Percentiles rank a stretch among this genome's conserved stretches.
Conservation (phyloP, 2,888 invertebrate genomes). For the Hedychridium roseum region DNA sequence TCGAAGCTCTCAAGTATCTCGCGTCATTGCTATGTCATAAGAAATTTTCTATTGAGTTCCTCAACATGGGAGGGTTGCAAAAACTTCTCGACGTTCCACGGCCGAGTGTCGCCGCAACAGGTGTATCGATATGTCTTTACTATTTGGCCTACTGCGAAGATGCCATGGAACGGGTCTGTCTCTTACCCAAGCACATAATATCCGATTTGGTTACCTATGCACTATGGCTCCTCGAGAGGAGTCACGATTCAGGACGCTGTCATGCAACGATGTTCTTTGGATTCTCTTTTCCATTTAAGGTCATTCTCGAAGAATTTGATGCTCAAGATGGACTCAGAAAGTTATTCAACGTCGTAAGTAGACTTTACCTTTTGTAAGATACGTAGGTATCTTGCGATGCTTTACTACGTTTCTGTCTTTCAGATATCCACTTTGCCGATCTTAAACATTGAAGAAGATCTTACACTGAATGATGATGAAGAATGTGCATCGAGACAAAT, state of each 20-base stretch:
- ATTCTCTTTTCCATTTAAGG: constrained; percentile 90
- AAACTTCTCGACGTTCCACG: constrained; percentile 88
- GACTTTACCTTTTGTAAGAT: constrained; percentile 30
- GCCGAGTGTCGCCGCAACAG: constrained; percentile 95
- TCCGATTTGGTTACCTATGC: constrained; percentile 87
- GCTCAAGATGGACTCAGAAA: constrained; percentile 91
- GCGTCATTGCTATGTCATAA: constrained; percentile 96
- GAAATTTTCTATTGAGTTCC: constrained; percentile 96
- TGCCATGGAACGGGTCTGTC: constrained; percentile 95
- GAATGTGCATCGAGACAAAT: constrained; percentile 90
- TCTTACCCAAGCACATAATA: constrained; percentile 80
- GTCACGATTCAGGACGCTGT: constrained; percentile 96
- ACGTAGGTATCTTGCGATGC: too few species aligned
- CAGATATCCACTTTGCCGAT: constrained; percentile 88
- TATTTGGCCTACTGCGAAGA: constrained; percentile 97
- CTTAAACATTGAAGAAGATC: constrained; percentile 72
- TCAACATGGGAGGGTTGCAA: constrained; percentile 86
- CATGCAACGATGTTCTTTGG: constrained; percentile 99
- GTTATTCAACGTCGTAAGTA: constrained; percentile 87
- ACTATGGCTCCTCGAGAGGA: constrained; percentile 94
- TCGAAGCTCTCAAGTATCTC: constrained; percentile 95
- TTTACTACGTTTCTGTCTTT: constrained; percentile 21
- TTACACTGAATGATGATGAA: constrained; percentile 80
- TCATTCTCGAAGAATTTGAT: constrained; percentile 95
- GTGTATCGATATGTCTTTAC: constrained; percentile 94